Evolutionary conservation across 2,113 vertebrate species (phyloP).

Genomic region (Calidris pygmaea): DNA sequence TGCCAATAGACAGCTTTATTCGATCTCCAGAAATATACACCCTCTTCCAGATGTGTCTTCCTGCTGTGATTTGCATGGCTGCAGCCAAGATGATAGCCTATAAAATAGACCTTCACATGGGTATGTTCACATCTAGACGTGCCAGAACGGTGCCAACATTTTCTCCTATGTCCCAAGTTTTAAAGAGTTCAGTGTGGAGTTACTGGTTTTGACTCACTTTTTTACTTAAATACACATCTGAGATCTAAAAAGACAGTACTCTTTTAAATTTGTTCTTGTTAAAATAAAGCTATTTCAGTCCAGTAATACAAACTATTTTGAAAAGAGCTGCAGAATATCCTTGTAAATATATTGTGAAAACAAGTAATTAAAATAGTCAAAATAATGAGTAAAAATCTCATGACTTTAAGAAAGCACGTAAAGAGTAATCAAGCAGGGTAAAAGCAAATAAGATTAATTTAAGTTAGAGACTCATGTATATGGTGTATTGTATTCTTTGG

Average conservation of each 20-base stretch:
- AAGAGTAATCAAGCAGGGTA: constrained; percentile 57
- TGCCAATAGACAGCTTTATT: not conserved
- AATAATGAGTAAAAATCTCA: constrained; percentile 62
- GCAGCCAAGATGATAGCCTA: not conserved
- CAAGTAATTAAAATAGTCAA: constrained; percentile 63
- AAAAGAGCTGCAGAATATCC: not conserved
- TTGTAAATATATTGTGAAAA: constrained; percentile 14
- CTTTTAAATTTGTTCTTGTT: not conserved
- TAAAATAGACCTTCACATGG: not conserved
- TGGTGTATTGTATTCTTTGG: constrained; percentile 46
- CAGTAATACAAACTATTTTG: constrained; percentile 33
- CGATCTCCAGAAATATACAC: not conserved
- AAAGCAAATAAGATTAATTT: constrained; percentile 69
- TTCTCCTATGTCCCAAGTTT: not conserved
- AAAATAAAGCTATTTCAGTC: constrained; percentile 13
- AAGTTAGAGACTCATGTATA: constrained; percentile 33
- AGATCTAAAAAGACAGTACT: constrained; percentile 5
- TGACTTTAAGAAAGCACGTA: constrained; percentile 37
- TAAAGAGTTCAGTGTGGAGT: not conserved
- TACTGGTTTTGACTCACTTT: not conserved
- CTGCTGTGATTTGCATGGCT: not conserved
- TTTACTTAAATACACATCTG: constrained; percentile 49
- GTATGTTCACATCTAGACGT: not conserved
- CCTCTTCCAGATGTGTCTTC: not conserved
- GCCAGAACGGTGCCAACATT: not conserved